Base-by-base conservation (phyloP, 2,888 invertebrate species). In the Abrostola triplasia region DNA sequence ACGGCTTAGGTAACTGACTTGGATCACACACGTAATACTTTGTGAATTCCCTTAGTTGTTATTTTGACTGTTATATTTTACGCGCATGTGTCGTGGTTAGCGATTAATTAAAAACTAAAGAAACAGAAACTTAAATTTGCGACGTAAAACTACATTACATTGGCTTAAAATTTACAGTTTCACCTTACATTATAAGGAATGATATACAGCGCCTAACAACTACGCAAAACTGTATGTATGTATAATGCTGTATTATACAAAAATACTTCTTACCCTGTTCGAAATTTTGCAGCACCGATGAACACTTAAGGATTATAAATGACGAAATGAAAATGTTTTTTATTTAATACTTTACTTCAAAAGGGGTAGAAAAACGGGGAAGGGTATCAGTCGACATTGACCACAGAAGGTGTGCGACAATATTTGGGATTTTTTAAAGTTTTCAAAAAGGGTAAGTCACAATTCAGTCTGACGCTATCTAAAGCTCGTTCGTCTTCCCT, bases 201-300 rank as follows among this genome's bases (percentile, higher is more conserved):
- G 92, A 83, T 87, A 83, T 84, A 86, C 81, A 83, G 79, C 73
- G 77, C 77, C 79, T 85, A 84, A 79, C 68, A 75, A 76, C 85
- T 87, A 85, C 85, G 70, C 78, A 84, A 80, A 70, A 79, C 65
- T 62, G 70, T 73, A 72, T 64, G 73, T 77, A 77, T 81, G 80
- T 83, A 82, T 81, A 86, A 84, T 77, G 84, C 78, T 81, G 77
- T 76, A 60, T 79, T 78, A 83, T 88, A 88, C 87, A 85, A 88
- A 87, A 87, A 88, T 88, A 89, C 79, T 64, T 84, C 82, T 80
- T 79, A 92, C 92, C 92, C 92, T 91, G 90, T 91, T 86, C 86
- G 83, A 82, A 88, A 87, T 88, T 89, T 88, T 77, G 87, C 87
- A 93, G 91, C 93, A 92, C 92, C 93, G 87, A 85, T 89, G 87